Conservation (phyloP, 2,797 vertebrate genomes). For the Ceyx erithaca region DNA sequence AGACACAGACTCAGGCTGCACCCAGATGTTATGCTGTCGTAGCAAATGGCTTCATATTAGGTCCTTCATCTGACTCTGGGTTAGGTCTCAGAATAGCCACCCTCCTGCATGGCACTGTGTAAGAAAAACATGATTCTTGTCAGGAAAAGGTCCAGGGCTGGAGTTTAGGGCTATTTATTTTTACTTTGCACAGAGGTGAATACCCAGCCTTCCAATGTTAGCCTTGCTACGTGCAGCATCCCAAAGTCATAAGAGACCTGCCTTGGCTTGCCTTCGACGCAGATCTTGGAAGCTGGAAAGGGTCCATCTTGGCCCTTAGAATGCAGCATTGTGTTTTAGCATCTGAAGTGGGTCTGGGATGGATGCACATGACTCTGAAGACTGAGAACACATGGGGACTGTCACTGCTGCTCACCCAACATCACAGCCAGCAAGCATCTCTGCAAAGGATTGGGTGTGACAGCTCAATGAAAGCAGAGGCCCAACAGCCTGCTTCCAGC, state of each 20-base stretch:
- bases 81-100: neutral
- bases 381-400: neutral
- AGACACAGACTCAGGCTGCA: neutral
- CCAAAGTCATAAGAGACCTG: neutral
- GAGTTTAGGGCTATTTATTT: neutral
- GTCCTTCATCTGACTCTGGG: neutral
- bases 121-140: slow-evolving; percentile 13
- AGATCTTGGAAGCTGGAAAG: neutral
- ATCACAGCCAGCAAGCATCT: neutral
- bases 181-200: neutral
- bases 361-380: neutral
- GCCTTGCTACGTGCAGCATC: neutral
- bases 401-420: neutral
- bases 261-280: slow-evolving; percentile 14
- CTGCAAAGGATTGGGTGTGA: accelerated
- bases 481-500: neutral
- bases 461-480: neutral
- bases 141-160: neutral
- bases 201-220: neutral
- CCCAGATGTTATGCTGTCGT: neutral
- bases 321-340: neutral
- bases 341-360: neutral
- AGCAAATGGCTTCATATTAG: neutral
- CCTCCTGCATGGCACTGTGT: neutral
- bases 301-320: neutral